Conservation (phyloP, 2,888 invertebrate genomes). For the Acanthosoma haemorrhoidale region DNA sequence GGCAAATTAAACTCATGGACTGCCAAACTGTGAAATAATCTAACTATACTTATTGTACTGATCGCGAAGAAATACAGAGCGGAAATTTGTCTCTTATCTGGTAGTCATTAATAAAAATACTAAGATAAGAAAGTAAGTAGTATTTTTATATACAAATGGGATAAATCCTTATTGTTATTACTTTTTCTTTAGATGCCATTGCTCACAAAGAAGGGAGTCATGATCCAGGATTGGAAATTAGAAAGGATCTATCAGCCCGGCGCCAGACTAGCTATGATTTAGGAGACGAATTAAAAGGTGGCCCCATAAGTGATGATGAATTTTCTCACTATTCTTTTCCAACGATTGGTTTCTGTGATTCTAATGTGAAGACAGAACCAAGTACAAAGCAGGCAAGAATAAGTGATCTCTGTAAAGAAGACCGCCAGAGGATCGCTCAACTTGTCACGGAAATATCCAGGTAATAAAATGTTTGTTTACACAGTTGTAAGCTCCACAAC, state of each 20-base stretch:
- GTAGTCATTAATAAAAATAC: too few relatives aligned
- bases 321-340: conserved; percentile 24
- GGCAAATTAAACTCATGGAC: too few relatives aligned
- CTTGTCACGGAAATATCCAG: conserved; percentile 17
- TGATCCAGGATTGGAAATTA: neutral
- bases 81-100: too few relatives aligned
- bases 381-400: neutral
- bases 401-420: conserved; percentile 20
- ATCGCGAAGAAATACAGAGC: too few relatives aligned
- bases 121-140: too few relatives aligned
- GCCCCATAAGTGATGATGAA: conserved; percentile 1
- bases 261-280: neutral
- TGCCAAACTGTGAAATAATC: too few relatives aligned
- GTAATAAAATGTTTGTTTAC: neutral
- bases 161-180: too few relatives aligned
- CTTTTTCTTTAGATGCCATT: neutral
- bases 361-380: neutral
- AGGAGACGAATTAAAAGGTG: neutral
- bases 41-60: too few relatives aligned
- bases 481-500: neutral
- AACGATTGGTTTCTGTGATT: conserved; percentile 15
- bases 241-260: neutral
- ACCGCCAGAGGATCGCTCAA: conserved; percentile 17
- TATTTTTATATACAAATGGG: too few relatives aligned
- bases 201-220: neutral